Base-by-base conservation (phyloP, 2,113 vertebrate species). In the Phasianus colchicus region DNA sequence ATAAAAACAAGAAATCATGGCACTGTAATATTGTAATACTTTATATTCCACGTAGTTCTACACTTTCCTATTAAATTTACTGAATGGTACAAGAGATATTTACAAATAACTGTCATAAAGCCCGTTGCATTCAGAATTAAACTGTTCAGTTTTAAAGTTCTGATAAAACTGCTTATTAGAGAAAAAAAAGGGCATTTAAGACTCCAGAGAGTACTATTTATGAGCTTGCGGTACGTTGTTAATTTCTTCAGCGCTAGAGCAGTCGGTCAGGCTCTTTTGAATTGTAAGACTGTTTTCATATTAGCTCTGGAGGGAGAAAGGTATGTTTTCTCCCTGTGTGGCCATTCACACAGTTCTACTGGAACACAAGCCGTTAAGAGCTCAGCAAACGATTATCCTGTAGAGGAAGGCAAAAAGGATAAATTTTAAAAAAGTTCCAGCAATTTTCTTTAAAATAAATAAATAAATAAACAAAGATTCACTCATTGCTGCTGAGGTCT, bases 301-400 rank as follows among this genome's bases (percentile, higher is more conserved):
- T 95, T 73, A 78, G 67, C 91, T 95, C 80, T 84, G 83, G 81
- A 79, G 89, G 80, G 77, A 84, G 89, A 88, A 88, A 92, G 16
- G 34, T 43, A 77, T 89, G 47, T 91, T 96, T 97, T 95, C 91
- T 97, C 72, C 90, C 96, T 98, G 96, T 97, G 95, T 98, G 95
- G 96, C 80, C 93, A 83, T 88, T 93, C 86, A 90, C 73, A 79
- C 69, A 88, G 92, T 95, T 93, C 94, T 95, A 84, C 66, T 90
- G 69, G n/a, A 90, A 42, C 64, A 77, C 61, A 94, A 88, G 27
- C 14, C 22, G 45, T 57, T 57, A 88, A 71, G 65, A 86, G 1
- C 13, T 13, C 29, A 88, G 32, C 12, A 89, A 65, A 92, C 89
- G 30, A 79, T 82, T 89, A 65, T 47, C 5, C 24, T 60, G 67